Evolutionary conservation across 1,140 invertebrate species (phyloP).

Genomic region (Cydia fagiglandana): DNA sequence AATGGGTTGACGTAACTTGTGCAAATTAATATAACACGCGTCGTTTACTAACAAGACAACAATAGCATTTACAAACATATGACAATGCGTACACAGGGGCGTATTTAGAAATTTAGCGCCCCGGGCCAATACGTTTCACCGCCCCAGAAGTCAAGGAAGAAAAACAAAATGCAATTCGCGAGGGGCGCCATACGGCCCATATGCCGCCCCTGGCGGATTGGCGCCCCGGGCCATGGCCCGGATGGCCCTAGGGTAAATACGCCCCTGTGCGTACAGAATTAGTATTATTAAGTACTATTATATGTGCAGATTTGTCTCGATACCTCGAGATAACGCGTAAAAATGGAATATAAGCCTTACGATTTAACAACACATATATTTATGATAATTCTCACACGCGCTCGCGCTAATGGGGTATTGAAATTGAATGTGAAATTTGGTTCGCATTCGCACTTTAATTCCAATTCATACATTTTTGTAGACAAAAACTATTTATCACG

Average conservation of each 20-base stretch:
- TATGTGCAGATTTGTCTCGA: not conserved
- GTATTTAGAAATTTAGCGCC: no score
- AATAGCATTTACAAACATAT: not conserved
- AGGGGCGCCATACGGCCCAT: no score
- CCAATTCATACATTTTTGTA: not conserved
- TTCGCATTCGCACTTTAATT: not conserved
- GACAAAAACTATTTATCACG: no score
- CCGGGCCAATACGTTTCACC: no score
- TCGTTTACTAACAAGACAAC: not conserved
- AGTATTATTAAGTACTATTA: not conserved
- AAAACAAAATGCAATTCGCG: no score
- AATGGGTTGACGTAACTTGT: constrained; percentile 19
- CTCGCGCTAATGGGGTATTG: not conserved
- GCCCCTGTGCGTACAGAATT: not conserved
- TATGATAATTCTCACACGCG: not conserved
- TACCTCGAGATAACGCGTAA: not conserved
- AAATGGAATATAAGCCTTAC: no score
- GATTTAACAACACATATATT: no score
- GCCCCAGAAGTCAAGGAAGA: no score
- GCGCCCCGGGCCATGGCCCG: no score
- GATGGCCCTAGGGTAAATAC: no score
- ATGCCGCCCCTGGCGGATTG: no score
- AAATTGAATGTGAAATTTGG: not conserved
- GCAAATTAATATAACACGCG: not conserved
- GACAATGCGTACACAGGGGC: not conserved